Evolutionary conservation across 30 jellyfish, hydroid and myxozoan species (phyloP).

Genomic region (Turritopsis rubra): DNA sequence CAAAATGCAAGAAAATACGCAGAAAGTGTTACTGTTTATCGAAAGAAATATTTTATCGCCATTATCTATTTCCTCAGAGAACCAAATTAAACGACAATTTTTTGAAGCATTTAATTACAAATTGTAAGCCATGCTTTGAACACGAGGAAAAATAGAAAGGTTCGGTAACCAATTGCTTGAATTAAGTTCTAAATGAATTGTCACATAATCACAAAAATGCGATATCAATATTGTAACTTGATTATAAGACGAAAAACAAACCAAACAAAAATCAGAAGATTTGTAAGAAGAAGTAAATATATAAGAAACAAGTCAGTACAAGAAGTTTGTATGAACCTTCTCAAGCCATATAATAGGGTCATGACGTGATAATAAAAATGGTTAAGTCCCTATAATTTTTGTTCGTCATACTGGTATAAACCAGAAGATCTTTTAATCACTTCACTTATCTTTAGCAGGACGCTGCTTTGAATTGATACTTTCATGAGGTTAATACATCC

Average conservation of each 20-base stretch:
- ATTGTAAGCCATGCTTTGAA: background rate
- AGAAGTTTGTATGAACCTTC: no score
- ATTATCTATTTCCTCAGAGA: no score
- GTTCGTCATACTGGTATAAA: background rate
- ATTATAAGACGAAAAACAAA: background rate
- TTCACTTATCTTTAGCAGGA: background rate
- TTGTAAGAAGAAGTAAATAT: background rate
- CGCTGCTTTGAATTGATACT: background rate
- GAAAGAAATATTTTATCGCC: no score
- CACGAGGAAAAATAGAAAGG: background rate
- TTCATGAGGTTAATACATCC: background rate
- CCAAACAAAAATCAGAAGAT: no score
- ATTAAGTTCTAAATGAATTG: background rate
- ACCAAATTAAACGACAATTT: background rate
- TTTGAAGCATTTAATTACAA: background rate
- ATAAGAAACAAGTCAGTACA: no score
- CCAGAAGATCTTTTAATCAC: background rate
- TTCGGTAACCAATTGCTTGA: background rate
- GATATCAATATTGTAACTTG: background rate
- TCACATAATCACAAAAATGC: background rate
- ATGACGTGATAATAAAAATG: background rate
- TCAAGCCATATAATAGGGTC: no score
- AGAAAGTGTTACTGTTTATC: no score
- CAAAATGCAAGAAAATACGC: no score
- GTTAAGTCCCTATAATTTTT: no score